Conservation (phyloP, 2,113 vertebrate genomes). For the Aplodontia rufa region DNA sequence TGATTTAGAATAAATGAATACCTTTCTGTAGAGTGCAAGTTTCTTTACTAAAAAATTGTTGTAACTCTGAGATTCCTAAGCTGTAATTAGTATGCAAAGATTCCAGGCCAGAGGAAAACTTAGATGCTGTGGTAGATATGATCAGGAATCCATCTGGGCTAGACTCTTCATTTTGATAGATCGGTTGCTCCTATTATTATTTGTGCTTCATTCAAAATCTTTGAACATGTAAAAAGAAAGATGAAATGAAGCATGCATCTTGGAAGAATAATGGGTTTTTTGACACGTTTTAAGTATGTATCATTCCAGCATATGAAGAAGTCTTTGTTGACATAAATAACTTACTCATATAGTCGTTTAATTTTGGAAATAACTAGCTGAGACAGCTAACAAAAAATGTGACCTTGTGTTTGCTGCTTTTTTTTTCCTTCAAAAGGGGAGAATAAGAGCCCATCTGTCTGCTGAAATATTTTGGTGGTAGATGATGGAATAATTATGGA, state of each 20-base stretch:
- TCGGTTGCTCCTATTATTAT: not conserved
- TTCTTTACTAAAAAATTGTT: not conserved
- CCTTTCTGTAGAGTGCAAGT: not conserved
- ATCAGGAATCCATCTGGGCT: constrained; percentile 21
- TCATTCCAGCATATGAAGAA: not conserved
- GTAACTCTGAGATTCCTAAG: not conserved
- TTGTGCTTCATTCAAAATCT: constrained; percentile 4
- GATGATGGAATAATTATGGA: not conserved
- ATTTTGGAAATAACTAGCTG: constrained; percentile 1
- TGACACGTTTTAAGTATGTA: not conserved
- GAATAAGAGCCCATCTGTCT: not conserved
- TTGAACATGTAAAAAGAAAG: constrained; percentile 27
- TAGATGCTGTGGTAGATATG: constrained; percentile 23
- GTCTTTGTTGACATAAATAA: not conserved
- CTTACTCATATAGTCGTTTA: not conserved
- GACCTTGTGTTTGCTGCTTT: not conserved
- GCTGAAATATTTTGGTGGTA: not conserved
- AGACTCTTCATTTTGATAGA: constrained; percentile 6
- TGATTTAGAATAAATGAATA: constrained; percentile 32
- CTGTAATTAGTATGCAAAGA: constrained; percentile 25
- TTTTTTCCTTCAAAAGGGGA: constrained; percentile 23
- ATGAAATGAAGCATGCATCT: not conserved
- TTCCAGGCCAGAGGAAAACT: not conserved
- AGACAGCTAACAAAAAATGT: not conserved
- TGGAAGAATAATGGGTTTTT: not conserved